These are phyloP conservation scores for Lepidocyrtinus sp. DNA, from an alignment of 2,888 invertebrate genomes.

Conservation along the genomic window DNA sequence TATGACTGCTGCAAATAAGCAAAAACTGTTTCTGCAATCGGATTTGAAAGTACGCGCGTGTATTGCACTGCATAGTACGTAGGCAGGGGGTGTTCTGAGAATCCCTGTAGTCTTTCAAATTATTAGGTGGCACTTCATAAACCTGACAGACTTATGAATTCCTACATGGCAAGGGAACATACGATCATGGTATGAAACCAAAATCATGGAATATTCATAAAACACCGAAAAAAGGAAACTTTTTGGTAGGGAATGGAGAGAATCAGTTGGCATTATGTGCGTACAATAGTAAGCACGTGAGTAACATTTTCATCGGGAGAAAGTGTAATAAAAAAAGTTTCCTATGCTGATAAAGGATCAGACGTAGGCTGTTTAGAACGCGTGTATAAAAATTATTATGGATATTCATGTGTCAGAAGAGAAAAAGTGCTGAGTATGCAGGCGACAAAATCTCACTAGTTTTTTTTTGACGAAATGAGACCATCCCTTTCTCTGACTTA, in stretches of 20 bases:
- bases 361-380: too few relatives aligned
- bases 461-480: too few relatives aligned
- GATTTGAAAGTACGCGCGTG: too few relatives aligned
- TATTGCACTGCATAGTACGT: too few relatives aligned
- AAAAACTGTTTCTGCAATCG: background rate
- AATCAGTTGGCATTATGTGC: constrained; percentile 8
- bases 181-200: background rate
- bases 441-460: too few relatives aligned
- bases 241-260: background rate
- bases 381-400: too few relatives aligned
- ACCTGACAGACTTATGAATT: constrained; percentile 40
- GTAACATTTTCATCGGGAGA: background rate
- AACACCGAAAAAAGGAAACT: background rate
- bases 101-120: constrained; percentile 30
- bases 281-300: background rate
- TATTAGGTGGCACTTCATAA: constrained; percentile 50
- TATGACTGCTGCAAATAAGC: too few relatives aligned
- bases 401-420: background rate
- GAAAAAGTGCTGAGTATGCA: background rate
- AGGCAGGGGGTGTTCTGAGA: background rate
- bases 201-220: background rate
- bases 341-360: background rate
- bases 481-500: background rate
- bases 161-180: constrained; percentile 4
- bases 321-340: background rate